Evolutionary conservation across 2,888 invertebrate genomes (phyloP).

Genomic region (Agrilus biguttatus): DNA sequence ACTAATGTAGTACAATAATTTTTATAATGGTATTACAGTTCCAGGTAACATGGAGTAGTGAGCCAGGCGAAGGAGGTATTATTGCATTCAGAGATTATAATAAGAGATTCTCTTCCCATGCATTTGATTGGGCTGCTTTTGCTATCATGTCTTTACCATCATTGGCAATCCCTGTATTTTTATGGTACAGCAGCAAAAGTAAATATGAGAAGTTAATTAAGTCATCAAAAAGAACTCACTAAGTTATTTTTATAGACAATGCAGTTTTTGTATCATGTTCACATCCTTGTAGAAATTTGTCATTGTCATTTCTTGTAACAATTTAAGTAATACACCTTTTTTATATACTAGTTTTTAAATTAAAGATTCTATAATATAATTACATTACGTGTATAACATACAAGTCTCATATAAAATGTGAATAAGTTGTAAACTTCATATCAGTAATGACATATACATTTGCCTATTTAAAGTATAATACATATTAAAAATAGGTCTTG

Average conservation of each 20-base stretch:
- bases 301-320: too few species aligned
- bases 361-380: too few species aligned
- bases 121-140: slow-evolving; percentile 94
- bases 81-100: slow-evolving; percentile 87
- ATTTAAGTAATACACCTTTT: too few species aligned
- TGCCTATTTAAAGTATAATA: too few species aligned
- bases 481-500: too few species aligned
- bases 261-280: too few species aligned
- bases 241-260: slow-evolving; percentile 7
- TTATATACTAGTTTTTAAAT: too few species aligned
- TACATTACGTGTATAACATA: too few species aligned
- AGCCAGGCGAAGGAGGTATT: slow-evolving; percentile 92
- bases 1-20: background rate
- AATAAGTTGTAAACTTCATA: too few species aligned
- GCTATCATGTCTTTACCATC: slow-evolving; percentile 94
- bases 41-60: slow-evolving; percentile 62
- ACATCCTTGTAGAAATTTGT: too few species aligned
- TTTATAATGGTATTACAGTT: slow-evolving; percentile 36
- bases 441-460: too few species aligned
- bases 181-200: slow-evolving; percentile 91
- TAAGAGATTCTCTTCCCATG: slow-evolving; percentile 92
- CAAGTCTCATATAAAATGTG: too few species aligned
- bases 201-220: slow-evolving; percentile 78
- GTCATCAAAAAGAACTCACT: slow-evolving; percentile 49
- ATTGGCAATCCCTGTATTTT: slow-evolving; percentile 79